A percentile compares a stretch with the other conserved stretches of the same genome.
Evolutionary conservation across 2,888 invertebrate species (phyloP).

Genomic region (Drosophila mayaguana): DNA sequence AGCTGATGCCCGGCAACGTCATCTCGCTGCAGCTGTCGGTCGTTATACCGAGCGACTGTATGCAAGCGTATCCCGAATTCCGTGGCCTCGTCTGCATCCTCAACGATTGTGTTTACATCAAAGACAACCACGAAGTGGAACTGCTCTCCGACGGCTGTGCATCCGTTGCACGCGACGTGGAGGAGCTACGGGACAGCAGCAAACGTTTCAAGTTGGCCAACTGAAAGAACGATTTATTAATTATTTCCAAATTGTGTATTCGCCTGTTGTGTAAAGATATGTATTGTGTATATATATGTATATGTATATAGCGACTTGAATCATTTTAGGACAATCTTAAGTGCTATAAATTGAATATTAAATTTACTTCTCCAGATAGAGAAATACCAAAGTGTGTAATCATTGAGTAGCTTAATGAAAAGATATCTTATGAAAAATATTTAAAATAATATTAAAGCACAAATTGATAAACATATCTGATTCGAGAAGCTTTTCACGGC

Average conservation of each 20-base stretch:
- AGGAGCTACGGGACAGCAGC: slow-evolving; percentile 19
- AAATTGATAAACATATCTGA: no score
- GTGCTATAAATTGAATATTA: neutral
- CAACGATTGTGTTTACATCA: slow-evolving; percentile 41
- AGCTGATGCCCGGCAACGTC: slow-evolving; percentile 47
- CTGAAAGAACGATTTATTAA: neutral
- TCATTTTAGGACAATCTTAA: neutral
- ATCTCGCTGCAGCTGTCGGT: slow-evolving; percentile 47
- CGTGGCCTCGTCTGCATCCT: slow-evolving; percentile 50
- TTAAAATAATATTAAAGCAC: no score
- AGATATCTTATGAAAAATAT: no score
- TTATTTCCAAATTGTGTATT: neutral
- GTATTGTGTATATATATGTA: neutral
- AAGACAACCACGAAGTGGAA: slow-evolving; percentile 32
- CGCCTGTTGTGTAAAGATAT: neutral
- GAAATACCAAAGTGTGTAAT: neutral
- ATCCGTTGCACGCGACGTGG: slow-evolving; percentile 21
- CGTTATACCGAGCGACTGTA: slow-evolving; percentile 46
- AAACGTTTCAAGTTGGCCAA: neutral
- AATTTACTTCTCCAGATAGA: neutral
- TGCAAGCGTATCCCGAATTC: slow-evolving; percentile 50
- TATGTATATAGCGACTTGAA: neutral
- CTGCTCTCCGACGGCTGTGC: slow-evolving; percentile 39
- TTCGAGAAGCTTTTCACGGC: no score
- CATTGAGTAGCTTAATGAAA: no score